Conservation (phyloP, 1,140 invertebrate species). For the Pissodes strobi region DNA sequence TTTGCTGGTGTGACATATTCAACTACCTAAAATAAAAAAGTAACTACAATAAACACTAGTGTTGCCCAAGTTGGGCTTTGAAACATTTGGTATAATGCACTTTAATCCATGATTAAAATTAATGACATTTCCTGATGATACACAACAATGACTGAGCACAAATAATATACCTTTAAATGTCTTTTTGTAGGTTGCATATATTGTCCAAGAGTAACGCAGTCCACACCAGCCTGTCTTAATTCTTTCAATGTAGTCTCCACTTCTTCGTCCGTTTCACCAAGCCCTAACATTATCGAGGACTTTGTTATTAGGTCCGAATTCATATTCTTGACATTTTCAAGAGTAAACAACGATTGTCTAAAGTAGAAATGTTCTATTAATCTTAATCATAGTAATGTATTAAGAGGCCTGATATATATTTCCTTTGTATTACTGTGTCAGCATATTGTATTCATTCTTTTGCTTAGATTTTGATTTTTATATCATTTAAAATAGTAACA, state of each 20-base stretch:
- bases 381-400: background rate
- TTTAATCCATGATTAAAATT: too few relatives aligned
- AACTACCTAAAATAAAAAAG: conserved; percentile 57
- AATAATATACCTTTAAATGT: conserved; percentile 94
- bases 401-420: background rate
- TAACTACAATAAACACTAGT: too few relatives aligned
- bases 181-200: conserved; percentile 99
- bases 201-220: conserved; percentile 96
- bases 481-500: too few relatives aligned
- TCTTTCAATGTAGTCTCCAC: conserved; percentile 86
- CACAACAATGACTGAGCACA: too few relatives aligned
- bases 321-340: conserved; percentile 79
- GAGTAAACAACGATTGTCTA: conserved; percentile 83
- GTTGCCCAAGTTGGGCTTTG: too few relatives aligned
- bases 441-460: too few relatives aligned
- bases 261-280: conserved; percentile 94
- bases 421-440: background rate
- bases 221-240: conserved; percentile 78
- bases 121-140: too few relatives aligned
- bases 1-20: conserved; percentile 98
- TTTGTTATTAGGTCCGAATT: conserved; percentile 90
- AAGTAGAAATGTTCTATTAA: too few relatives aligned
- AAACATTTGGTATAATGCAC: too few relatives aligned
- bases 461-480: too few relatives aligned
- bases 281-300: conserved; percentile 97